phyloP scores from a whole-genome alignment of 2,888 invertebrate species.

The Hemicrepidius hirtus region DNA sequence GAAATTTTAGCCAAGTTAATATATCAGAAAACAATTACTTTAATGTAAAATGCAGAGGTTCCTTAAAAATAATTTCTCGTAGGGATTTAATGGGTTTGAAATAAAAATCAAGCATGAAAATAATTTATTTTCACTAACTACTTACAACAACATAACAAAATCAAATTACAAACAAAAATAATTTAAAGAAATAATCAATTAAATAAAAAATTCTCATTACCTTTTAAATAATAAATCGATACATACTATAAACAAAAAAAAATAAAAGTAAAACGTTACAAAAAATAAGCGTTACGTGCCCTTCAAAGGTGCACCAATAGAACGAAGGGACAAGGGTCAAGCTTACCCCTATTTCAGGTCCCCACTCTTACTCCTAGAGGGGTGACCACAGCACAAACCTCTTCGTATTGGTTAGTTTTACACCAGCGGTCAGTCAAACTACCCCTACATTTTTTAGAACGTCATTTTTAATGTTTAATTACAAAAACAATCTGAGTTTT shows the following conservation, averaged over 20 bases:
- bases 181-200: not conserved
- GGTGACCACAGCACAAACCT: slow-evolving; percentile 59
- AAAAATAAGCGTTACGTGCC: slow-evolving; percentile 28
- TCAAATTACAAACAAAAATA: slow-evolving; percentile 11
- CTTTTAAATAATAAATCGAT: too few relatives aligned
- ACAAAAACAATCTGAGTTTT: too few relatives aligned
- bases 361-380: slow-evolving; percentile 60
- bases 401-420: slow-evolving; percentile 63
- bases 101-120: not conserved
- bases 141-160: not conserved
- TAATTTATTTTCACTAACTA: not conserved
- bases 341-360: slow-evolving; percentile 60
- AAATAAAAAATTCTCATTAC: too few relatives aligned
- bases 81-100: not conserved
- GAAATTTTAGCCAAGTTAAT: too few relatives aligned
- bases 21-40: too few relatives aligned
- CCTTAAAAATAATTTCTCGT: too few relatives aligned
- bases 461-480: not conserved
- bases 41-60: too few relatives aligned
- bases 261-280: slow-evolving; percentile 19
- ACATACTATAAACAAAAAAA: too few relatives aligned
- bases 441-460: not conserved
- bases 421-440: slow-evolving; percentile 66
- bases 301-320: slow-evolving; percentile 51
- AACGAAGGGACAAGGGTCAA: slow-evolving; percentile 61